Evolutionary conservation across 92 coral and sea anemone genomes (phyloP), one percentile per base, ranked within the genome.

Genomic region (Heliopora coerulea): DNA sequence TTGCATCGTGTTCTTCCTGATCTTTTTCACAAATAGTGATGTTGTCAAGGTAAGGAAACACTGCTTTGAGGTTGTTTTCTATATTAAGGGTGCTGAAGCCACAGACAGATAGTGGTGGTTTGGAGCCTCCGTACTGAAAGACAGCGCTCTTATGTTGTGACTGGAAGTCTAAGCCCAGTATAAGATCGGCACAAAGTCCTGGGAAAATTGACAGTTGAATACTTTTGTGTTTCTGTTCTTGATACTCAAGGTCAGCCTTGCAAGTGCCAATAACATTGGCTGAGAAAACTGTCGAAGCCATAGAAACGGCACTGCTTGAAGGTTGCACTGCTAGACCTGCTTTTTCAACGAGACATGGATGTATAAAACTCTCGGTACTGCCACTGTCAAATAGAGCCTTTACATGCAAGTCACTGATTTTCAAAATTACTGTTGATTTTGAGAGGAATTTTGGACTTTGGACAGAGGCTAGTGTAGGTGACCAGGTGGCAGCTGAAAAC

Each of bases 311-410:
- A 35, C 84, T 49, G 52, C 49, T 25, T 7, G 77, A 56, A 32
- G 78, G 81, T 8, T 72, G 56, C 9, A 79, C 69, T 20, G 81
- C 27, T 30, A 65, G 59, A 31, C 2, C 69, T 19, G 50, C 54
- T 64, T 18, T 39, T n/a, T n/a, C n/a, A n/a, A n/a, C n/a, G n/a
- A n/a, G n/a, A n/a, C n/a, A n/a, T n/a, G n/a, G n/a, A n/a, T n/a
- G n/a, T n/a, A n/a, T n/a, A n/a, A n/a, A n/a, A n/a, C n/a, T 44
- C 19, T 88, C 88, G 10, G 79, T 70, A 17, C 86, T 81, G 6
- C 86, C 73, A 24, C 89, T 84, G 58, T 88, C 87, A 66, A 84
- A 81, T 8, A 88, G 76, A 0, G 89, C 86, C 48, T 76, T 69
- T 3, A 80, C 86, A 35, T 37, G 70, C 54, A 21, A 73, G 1